These are phyloP conservation scores for Cynocephalus volans DNA, from an alignment of 2,113 vertebrate species.

Conservation along the genomic window DNA sequence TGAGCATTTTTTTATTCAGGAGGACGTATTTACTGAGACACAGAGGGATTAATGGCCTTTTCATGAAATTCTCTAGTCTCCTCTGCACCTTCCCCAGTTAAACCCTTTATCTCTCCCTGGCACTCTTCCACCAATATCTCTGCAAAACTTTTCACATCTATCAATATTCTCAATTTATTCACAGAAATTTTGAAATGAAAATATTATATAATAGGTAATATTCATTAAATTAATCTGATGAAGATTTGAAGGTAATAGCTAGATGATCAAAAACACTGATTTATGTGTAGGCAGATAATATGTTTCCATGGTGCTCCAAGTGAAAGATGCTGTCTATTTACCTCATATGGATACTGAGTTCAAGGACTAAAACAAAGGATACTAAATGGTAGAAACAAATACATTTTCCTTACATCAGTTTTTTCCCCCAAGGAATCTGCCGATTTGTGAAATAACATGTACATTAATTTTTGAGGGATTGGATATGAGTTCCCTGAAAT, in stretches of 20 bases:
- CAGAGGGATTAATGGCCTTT: neutral
- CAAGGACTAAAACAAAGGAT: neutral
- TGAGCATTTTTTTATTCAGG: neutral
- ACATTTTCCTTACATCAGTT: neutral
- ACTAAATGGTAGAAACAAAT: neutral
- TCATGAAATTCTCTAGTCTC: neutral
- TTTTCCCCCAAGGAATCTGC: neutral
- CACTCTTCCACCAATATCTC: neutral
- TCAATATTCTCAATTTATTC: neutral
- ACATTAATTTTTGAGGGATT: neutral
- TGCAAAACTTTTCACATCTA: neutral
- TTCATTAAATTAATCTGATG: neutral
- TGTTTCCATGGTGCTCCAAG: neutral
- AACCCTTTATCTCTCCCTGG: neutral
- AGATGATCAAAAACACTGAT: neutral
- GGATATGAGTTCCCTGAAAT: neutral
- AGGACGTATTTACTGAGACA: neutral
- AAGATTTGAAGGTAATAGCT: neutral
- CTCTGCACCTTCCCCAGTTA: neutral
- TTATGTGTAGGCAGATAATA: neutral
- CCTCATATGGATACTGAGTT: neutral
- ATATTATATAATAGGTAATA: neutral
- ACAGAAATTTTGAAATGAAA: neutral
- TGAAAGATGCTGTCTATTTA: neutral
- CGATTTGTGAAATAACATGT: neutral